Evolutionary conservation across 2,888 invertebrate species (phyloP), one percentile per base, ranked within the genome.

Genomic region (Rhabditoides inermis): DNA sequence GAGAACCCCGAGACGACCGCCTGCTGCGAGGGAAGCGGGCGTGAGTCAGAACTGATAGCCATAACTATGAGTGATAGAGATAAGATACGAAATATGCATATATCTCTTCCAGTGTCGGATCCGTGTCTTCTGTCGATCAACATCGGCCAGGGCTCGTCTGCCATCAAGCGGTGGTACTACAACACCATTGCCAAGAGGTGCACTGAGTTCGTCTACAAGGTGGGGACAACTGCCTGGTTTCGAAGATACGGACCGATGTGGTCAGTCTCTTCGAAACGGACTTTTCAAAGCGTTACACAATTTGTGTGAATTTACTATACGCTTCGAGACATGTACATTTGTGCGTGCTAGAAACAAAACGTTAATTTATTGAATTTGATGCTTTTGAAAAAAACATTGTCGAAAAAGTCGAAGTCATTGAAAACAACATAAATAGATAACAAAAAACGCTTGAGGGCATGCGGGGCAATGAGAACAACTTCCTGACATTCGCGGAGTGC

Each of bases 381-480:
- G n/a, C n/a, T n/a, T n/a, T n/a, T n/a, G n/a, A n/a, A n/a, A n/a
- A n/a, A n/a, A n/a, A n/a, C n/a, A n/a, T n/a, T n/a, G n/a, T n/a
- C n/a, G n/a, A n/a, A n/a, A n/a, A n/a, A n/a, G n/a, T n/a, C n/a
- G n/a, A n/a, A n/a, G n/a, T n/a, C n/a, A n/a, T n/a, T n/a, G n/a
- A n/a, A n/a, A n/a, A n/a, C n/a, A n/a, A n/a, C n/a, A n/a, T 12
- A 12, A 32, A 12, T 32, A 10, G 1, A 12, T 32, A 32, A 1
- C 35, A 32, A 12, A 12, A 10, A 10, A 32, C 35, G 35, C 10
- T 32, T 12, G 10, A 52, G 46, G 52, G 69, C 35, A 65, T 60
- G 32, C 64, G 63, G 25, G 74, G 74, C 54, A 74, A 74, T 55
- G 73, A 74, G 56, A 74, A 74, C 61, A 72, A 73, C 49, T 75